Evolutionary conservation across 2,113 vertebrate genomes (phyloP).

Genomic region (Cnemophilus loriae): DNA sequence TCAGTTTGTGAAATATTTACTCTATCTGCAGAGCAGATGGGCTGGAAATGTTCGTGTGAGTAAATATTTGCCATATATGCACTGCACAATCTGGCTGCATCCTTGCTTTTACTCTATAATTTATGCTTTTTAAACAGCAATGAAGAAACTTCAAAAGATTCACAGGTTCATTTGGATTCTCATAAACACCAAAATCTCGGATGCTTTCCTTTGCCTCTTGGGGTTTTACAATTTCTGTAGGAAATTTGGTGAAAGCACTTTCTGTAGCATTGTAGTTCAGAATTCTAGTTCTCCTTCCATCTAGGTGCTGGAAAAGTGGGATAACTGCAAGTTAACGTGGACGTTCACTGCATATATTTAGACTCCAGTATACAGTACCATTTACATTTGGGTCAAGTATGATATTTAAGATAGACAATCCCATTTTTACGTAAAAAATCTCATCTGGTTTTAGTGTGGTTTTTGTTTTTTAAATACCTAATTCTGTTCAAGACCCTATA

Average conservation of each 20-base stretch:
- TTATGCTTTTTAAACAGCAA: conserved; percentile 44
- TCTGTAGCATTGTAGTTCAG: neutral
- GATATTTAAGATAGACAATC: neutral
- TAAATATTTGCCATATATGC: conserved; percentile 63
- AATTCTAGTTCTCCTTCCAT: neutral
- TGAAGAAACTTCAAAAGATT: conserved; percentile 27
- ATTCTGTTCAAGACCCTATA: neutral
- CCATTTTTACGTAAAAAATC: neutral
- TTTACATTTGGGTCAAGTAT: neutral
- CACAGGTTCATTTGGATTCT: conserved; percentile 33
- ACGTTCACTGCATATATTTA: neutral
- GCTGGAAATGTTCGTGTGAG: conserved; percentile 55
- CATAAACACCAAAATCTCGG: conserved; percentile 22
- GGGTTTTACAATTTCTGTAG: neutral
- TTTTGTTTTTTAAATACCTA: neutral
- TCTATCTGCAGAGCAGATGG: conserved; percentile 62
- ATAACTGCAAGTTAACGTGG: neutral
- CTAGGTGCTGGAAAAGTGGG: neutral
- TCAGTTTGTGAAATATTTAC: conserved; percentile 48
- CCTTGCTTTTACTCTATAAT: conserved; percentile 34
- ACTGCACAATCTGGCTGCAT: conserved; percentile 50
- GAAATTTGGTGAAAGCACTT: neutral
- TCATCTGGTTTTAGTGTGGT: neutral
- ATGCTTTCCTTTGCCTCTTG: neutral
- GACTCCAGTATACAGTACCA: neutral